These are phyloP conservation scores for Sternarchorhynchus goeldii DNA, from an alignment of 2,797 vertebrate genomes.

Conservation along the genomic window DNA sequence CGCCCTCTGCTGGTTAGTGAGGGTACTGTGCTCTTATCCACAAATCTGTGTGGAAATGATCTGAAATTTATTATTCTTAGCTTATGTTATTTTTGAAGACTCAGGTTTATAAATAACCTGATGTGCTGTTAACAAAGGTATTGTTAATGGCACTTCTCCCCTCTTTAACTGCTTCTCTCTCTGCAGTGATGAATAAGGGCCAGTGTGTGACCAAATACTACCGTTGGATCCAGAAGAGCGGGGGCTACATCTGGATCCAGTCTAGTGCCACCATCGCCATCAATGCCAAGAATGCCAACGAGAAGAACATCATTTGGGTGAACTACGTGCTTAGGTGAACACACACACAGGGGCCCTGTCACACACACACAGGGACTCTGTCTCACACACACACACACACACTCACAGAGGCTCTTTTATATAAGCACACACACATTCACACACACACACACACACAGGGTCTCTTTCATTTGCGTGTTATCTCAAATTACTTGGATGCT, in stretches of 20 bases:
- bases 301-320: conserved; percentile 99
- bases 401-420: too few species aligned
- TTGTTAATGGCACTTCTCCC: neutral
- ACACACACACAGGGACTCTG: neutral
- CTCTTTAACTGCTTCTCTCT: conserved; percentile 7
- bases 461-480: conserved; percentile 42
- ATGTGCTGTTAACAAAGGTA: neutral
- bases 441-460: neutral
- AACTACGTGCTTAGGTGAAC: conserved; percentile 94
- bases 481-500: conserved; percentile 44
- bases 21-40: conserved; percentile 23
- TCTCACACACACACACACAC: too few species aligned
- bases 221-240: conserved; percentile 98
- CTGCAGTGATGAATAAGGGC: conserved; percentile 94
- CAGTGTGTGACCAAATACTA: conserved; percentile 99
- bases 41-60: conserved; percentile 1
- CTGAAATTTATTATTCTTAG: conserved; percentile 1
- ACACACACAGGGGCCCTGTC: neutral
- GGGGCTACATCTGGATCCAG: conserved; percentile 99
- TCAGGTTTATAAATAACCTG: neutral
- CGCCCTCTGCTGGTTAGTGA: conserved; percentile 80
- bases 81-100: conserved; percentile 8
- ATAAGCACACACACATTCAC: too few species aligned
- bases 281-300: conserved; percentile 96
- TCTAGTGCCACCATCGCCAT: conserved; percentile 96